Evolutionary conservation across 1,140 invertebrate genomes (phyloP).

Genomic region (Neoseiulus cucumeris): DNA sequence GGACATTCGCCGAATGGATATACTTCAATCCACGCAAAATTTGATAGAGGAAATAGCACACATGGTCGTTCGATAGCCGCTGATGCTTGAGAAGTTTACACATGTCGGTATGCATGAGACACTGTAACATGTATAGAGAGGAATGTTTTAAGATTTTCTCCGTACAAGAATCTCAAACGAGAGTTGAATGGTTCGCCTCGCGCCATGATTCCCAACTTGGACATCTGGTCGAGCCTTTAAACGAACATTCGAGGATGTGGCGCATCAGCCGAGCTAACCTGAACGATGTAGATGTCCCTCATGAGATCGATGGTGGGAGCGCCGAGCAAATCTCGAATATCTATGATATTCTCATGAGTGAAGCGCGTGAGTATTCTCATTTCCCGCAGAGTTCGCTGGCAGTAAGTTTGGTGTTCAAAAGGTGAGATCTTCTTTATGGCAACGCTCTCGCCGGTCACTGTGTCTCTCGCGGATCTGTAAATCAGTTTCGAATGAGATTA

Average conservation of each 20-base stretch:
- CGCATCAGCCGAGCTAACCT: not conserved
- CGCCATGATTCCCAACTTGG: too few species aligned
- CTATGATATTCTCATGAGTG: constrained; percentile 99
- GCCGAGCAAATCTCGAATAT: constrained; percentile 93
- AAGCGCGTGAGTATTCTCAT: constrained; percentile 99
- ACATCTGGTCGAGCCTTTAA: too few species aligned
- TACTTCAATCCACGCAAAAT: constrained; percentile 96
- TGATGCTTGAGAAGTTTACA: constrained; percentile 98
- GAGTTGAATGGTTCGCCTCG: too few species aligned
- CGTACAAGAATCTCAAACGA: too few species aligned
- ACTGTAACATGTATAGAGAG: constrained; percentile 34
- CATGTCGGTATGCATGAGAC: constrained; percentile 99
- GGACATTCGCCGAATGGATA: constrained; percentile 97
- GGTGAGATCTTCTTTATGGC: constrained; percentile 99
- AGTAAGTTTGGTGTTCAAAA: constrained; percentile 99
- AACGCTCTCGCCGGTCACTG: constrained; percentile 75
- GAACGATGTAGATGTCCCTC: constrained; percentile 67
- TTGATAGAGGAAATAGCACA: constrained; percentile 99
- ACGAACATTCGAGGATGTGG: too few species aligned
- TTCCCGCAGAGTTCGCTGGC: constrained; percentile 92
- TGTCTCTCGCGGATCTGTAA: constrained; percentile 50
- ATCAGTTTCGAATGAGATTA: constrained; percentile 8
- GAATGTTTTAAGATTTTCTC: too few species aligned
- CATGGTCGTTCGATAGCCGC: constrained; percentile 94
- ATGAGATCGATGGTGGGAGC: constrained; percentile 86